Conservation (phyloP, 2,113 vertebrate species). For the Poicephalus gulielmi region DNA sequence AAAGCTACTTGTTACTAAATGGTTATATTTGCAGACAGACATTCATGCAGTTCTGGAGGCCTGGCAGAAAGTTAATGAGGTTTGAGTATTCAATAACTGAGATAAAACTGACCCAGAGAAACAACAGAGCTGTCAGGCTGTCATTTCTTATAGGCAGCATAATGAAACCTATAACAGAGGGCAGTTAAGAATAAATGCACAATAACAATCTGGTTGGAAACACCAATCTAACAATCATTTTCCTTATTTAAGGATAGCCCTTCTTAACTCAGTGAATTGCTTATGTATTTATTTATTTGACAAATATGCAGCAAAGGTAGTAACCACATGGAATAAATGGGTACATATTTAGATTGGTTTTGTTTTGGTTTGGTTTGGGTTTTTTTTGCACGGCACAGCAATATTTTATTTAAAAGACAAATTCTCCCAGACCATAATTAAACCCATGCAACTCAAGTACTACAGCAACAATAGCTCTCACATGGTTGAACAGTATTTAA, state of each 20-base stretch:
- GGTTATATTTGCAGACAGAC: slow-evolving; percentile 17
- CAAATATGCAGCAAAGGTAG: background rate
- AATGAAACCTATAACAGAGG: slow-evolving; percentile 2
- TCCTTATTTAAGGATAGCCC: background rate
- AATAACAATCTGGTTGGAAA: slow-evolving; percentile 4
- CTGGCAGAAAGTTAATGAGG: slow-evolving; percentile 28
- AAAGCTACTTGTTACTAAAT: background rate
- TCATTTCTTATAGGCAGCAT: slow-evolving; percentile 21
- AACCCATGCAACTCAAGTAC: background rate
- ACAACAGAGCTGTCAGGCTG: slow-evolving; percentile 5
- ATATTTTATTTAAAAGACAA: background rate
- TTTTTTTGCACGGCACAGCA: background rate
- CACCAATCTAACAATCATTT: background rate
- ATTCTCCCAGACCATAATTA: background rate
- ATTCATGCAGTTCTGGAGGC: background rate
- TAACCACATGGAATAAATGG: background rate
- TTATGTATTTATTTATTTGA: slow-evolving; percentile 15
- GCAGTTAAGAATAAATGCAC: slow-evolving; percentile 13
- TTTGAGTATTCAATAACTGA: slow-evolving; percentile 46
- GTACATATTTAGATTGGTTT: background rate
- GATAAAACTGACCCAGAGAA: slow-evolving; percentile 52
- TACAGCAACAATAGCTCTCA: background rate
- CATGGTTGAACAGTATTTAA: background rate
- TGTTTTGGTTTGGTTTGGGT: background rate
- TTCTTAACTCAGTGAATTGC: slow-evolving; percentile 14